phyloP scores from a whole-genome alignment of 2,888 invertebrate species.

The Drosophila limbata region DNA sequence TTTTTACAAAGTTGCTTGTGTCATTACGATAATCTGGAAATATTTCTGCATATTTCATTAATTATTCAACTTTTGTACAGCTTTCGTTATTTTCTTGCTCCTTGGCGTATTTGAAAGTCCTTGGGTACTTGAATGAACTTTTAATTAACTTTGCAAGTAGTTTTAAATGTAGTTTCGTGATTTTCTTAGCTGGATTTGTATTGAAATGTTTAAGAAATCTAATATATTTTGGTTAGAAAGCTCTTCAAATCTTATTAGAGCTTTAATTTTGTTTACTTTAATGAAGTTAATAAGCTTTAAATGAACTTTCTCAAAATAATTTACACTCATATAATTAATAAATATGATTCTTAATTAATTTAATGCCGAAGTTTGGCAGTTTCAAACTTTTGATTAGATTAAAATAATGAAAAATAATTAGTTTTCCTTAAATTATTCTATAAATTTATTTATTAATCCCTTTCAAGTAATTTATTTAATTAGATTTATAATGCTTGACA shows the following conservation, averaged over 20 bases:
- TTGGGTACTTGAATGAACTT: conserved; percentile 2
- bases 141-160: conserved; percentile 9
- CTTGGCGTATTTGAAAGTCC: neutral
- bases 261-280: neutral
- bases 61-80: conserved; percentile 9
- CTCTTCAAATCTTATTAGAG: neutral
- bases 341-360: no score
- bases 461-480: conserved; percentile 16
- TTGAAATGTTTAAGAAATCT: neutral
- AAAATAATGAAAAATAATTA: neutral
- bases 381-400: no score
- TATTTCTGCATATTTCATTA: conserved; percentile 17
- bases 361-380: no score
- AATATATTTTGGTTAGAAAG: no score
- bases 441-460: neutral
- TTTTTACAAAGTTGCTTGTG: conserved; percentile 15
- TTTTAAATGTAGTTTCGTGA: neutral
- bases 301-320: neutral
- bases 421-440: no score
- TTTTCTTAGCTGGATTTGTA: neutral
- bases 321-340: no score
- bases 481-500: conserved; percentile 21
- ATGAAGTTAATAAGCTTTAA: neutral
- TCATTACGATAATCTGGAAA: conserved; percentile 17
- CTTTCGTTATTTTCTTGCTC: neutral